Percentiles rank a stretch among this genome's conserved stretches.
Conservation (phyloP, 2,797 vertebrate genomes). For the Poecilia wingei region DNA sequence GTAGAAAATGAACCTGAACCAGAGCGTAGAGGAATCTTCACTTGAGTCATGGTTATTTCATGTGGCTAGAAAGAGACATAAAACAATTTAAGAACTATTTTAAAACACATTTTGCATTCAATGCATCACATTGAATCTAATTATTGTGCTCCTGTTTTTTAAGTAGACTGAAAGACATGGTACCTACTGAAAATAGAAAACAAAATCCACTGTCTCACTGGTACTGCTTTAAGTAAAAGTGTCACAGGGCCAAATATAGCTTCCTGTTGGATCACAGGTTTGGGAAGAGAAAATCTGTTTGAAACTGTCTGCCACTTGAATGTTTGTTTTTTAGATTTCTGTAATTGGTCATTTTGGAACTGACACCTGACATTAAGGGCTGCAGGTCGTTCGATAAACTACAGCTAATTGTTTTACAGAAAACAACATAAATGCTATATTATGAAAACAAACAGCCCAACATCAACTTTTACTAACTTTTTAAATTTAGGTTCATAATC, state of each 20-base stretch:
- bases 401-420: not conserved
- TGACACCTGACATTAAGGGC: too few species aligned
- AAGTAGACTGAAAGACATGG: not conserved
- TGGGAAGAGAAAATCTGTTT: too few species aligned
- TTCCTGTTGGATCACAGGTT: too few species aligned
- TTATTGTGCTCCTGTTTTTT: not conserved
- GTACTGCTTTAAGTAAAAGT: too few species aligned
- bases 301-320: too few species aligned
- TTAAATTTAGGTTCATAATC: too few species aligned
- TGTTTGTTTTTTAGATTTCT: too few species aligned
- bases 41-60: not conserved
- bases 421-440: not conserved
- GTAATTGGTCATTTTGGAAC: too few species aligned
- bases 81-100: not conserved
- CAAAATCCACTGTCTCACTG: too few species aligned
- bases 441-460: not conserved
- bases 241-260: too few species aligned
- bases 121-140: not conserved
- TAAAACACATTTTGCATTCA: not conserved
- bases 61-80: not conserved
- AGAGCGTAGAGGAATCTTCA: not conserved
- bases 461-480: too few species aligned
- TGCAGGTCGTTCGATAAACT: not conserved
- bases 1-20: too few species aligned
- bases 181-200: not conserved